Percentiles rank a stretch among this genome's conserved stretches.
These are phyloP conservation scores for Panthera uncia DNA, from an alignment of 2,113 vertebrate genomes.

Conservation along the genomic window DNA sequence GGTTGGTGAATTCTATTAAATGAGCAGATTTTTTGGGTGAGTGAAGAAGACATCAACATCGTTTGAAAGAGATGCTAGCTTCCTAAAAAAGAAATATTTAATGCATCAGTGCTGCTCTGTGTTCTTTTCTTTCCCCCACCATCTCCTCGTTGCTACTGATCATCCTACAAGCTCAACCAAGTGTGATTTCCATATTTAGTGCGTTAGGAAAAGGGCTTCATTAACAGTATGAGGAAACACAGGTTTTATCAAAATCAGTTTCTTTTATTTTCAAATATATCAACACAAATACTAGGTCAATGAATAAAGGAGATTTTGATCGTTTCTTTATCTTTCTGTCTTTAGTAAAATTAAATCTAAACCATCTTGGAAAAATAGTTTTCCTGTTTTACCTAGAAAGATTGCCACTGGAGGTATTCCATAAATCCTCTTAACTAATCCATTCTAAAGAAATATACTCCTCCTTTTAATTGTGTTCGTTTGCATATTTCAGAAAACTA, in stretches of 20 bases:
- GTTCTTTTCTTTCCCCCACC: not conserved
- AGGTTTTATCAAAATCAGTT: not conserved
- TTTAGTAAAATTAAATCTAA: conserved; percentile 38
- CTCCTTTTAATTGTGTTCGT: conserved; percentile 13
- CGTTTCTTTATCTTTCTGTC: not conserved
- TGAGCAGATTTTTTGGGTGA: conserved; percentile 1
- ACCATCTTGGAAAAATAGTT: not conserved
- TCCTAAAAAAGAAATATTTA: conserved; percentile 18
- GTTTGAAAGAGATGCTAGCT: not conserved
- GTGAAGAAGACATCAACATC: not conserved
- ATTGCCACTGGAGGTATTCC: not conserved
- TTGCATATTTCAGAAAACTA: not conserved
- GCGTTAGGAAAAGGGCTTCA: not conserved
- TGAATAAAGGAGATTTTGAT: not conserved
- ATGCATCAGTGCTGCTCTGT: not conserved
- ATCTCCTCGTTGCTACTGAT: not conserved
- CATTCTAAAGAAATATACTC: not conserved
- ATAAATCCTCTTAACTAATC: not conserved
- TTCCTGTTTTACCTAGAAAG: conserved; percentile 39
- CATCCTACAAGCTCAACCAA: not conserved
- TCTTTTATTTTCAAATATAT: not conserved
- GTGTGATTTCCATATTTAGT: not conserved
- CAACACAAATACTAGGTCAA: not conserved
- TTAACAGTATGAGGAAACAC: not conserved
- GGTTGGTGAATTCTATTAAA: conserved; percentile 1